These are phyloP conservation scores for Apodemus agrarius DNA, from an alignment of 2,797 vertebrate genomes.

Conservation along the genomic window DNA sequence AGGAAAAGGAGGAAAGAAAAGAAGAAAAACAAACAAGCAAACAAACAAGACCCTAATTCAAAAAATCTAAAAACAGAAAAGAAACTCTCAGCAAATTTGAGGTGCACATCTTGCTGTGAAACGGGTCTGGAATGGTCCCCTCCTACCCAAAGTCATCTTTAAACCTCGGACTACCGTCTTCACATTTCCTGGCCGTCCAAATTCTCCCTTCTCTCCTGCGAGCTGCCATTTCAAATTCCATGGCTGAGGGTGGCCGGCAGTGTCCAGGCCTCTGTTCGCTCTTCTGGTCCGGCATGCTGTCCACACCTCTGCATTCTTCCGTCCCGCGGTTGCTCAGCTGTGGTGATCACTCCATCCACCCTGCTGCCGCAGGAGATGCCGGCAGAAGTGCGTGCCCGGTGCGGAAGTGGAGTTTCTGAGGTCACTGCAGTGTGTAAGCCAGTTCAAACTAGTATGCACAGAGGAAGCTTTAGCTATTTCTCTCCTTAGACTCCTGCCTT, in stretches of 20 bases:
- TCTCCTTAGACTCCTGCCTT: background rate
- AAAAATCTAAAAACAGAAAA: background rate
- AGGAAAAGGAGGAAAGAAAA: background rate
- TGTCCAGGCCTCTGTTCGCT: background rate
- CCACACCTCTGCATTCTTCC: background rate
- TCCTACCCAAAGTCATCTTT: background rate
- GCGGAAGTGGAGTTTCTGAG: background rate
- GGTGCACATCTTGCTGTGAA: background rate
- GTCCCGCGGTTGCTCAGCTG: background rate
- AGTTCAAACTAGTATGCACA: background rate
- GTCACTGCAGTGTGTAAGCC: background rate
- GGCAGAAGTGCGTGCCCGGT: background rate
- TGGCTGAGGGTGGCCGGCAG: background rate
- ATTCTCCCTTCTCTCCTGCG: background rate
- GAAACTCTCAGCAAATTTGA: background rate
- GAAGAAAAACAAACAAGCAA: background rate
- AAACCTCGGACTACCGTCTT: background rate
- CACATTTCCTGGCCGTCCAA: background rate
- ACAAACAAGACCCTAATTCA: background rate
- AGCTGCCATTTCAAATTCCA: background rate
- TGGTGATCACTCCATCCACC: too few relatives aligned
- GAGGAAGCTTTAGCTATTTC: fast-evolving
- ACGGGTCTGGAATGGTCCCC: background rate
- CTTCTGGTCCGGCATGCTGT: too few relatives aligned
- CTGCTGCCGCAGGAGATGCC: background rate